Evolutionary conservation across 2,888 invertebrate genomes (phyloP).

Genomic region (Drosophila algonquin): DNA sequence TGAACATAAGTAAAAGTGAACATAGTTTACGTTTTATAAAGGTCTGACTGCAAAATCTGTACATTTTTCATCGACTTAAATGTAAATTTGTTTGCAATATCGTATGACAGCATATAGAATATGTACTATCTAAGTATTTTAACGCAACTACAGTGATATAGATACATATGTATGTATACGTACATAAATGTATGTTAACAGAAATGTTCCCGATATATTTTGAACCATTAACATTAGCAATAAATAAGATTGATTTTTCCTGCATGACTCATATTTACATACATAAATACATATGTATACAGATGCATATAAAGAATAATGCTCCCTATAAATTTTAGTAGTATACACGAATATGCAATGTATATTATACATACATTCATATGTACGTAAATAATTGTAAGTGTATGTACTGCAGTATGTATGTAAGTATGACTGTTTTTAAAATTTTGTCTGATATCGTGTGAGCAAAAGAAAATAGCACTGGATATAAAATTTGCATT

Average conservation of each 20-base stretch:
- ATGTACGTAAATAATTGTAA: background rate
- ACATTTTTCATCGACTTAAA: background rate
- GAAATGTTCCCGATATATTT: background rate
- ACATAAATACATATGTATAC: background rate
- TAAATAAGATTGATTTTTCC: slow-evolving; percentile 9
- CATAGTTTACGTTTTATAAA: background rate
- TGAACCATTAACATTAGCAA: background rate
- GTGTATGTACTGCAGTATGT: background rate
- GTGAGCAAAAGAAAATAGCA: too few species aligned
- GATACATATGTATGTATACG: background rate
- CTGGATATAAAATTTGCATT: too few species aligned
- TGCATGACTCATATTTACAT: background rate
- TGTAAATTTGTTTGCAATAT: background rate
- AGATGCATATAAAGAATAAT: background rate
- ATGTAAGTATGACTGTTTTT: background rate
- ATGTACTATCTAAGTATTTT: background rate
- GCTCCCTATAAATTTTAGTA: background rate
- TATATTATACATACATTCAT: background rate
- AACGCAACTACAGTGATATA: background rate
- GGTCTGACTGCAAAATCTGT: background rate
- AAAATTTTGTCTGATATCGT: background rate
- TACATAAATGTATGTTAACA: background rate
- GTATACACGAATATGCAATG: background rate
- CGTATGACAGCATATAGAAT: background rate
- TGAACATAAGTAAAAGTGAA: background rate